phyloP scores from a whole-genome alignment of 2,113 vertebrate species.

The Heloderma charlesbogerti region DNA sequence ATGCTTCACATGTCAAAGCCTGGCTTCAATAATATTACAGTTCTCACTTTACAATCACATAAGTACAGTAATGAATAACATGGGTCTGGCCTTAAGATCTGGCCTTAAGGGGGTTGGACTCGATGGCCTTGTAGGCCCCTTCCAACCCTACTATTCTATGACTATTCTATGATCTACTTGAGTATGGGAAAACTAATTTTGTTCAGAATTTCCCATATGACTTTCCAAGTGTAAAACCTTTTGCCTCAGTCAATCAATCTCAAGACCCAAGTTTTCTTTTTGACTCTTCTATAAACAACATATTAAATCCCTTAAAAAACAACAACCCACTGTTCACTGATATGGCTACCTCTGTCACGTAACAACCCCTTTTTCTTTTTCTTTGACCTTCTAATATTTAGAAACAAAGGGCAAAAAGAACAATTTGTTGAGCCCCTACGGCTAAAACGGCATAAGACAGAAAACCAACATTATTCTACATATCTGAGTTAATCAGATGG shows the following conservation, averaged over 20 bases:
- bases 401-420: not conserved
- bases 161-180: too few species aligned
- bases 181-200: not conserved
- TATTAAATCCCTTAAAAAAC: not conserved
- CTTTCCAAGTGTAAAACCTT: rapidly evolving
- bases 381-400: not conserved
- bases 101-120: too few species aligned
- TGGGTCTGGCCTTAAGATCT: constrained; percentile 26
- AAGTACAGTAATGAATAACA: constrained; percentile 59
- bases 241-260: not conserved
- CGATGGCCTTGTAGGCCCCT: too few species aligned
- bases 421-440: not conserved
- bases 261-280: constrained; percentile 11
- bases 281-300: not conserved
- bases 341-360: too few species aligned
- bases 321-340: not conserved
- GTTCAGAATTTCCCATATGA: not conserved
- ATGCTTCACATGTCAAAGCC: constrained; percentile 68
- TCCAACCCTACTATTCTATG: too few species aligned
- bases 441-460: not conserved
- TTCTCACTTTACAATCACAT: constrained; percentile 59
- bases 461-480: not conserved
- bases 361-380: not conserved
- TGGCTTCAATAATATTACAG: constrained; percentile 69
- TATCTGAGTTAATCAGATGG: not conserved